A percentile compares a stretch with the other conserved stretches of the same genome.
These are phyloP conservation scores for Cyprinella venusta DNA, from an alignment of 2,797 vertebrate genomes.

Conservation along the genomic window DNA sequence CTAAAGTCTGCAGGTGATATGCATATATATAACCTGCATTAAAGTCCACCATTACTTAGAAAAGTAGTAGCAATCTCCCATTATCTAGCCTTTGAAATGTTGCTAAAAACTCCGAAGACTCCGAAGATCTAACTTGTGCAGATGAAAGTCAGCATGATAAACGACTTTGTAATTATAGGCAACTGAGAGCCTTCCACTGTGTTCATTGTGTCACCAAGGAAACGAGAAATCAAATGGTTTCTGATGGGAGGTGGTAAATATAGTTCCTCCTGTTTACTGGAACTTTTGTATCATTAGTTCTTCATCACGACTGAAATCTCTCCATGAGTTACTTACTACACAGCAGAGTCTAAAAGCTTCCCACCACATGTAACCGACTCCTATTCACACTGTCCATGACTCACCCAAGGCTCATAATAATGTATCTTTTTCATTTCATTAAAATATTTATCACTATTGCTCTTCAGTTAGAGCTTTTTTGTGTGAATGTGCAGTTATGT, in stretches of 20 bases:
- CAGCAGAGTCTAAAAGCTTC: constrained; percentile 27
- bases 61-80: not conserved
- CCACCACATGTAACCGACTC: constrained; percentile 40
- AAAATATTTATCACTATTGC: not conserved
- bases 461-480: not conserved
- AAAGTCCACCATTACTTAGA: not conserved
- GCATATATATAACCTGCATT: not conserved
- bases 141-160: constrained; percentile 77
- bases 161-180: constrained; percentile 77
- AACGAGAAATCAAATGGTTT: constrained; percentile 76
- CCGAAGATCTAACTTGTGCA: constrained; percentile 55
- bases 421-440: not conserved
- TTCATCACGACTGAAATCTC: constrained; percentile 36
- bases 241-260: constrained; percentile 72
- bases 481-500: not conserved
- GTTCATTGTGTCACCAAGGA: constrained; percentile 73
- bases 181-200: constrained; percentile 68
- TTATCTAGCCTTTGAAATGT: not conserved
- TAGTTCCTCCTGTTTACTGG: constrained; percentile 71
- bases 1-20: too few species aligned
- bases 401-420: constrained; percentile 26
- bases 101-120: constrained; percentile 19
- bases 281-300: constrained; percentile 64
- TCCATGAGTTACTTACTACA: constrained; percentile 26
- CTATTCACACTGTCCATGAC: constrained; percentile 18